phyloP scores from a whole-genome alignment of 2,797 vertebrate genomes.

The Neosilurus hyrtlii region DNA sequence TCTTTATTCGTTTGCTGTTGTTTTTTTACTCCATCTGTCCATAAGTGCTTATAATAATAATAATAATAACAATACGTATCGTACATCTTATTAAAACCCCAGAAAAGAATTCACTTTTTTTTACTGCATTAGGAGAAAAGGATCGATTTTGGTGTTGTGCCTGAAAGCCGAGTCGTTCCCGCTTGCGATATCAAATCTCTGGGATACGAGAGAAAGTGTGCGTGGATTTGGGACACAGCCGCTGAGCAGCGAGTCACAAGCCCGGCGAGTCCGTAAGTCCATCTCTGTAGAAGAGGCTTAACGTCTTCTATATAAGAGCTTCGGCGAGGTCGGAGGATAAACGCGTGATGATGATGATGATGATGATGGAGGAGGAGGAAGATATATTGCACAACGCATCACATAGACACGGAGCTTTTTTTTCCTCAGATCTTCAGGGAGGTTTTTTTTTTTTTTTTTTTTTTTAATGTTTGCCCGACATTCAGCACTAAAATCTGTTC shows the following conservation, averaged over 20 bases:
- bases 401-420: conserved; percentile 59
- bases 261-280: background rate
- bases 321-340: conserved; percentile 68
- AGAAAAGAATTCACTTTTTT: conserved; percentile 64
- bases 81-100: conserved; percentile 68
- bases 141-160: conserved; percentile 79
- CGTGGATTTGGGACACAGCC: conserved; percentile 18
- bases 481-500: conserved; percentile 39
- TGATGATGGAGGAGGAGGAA: background rate
- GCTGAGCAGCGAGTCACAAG: conserved; percentile 56
- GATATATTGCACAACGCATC: conserved; percentile 74
- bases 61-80: background rate
- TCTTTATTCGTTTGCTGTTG: conserved; percentile 50
- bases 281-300: conserved; percentile 6
- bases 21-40: conserved; percentile 64
- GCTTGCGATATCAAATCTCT: conserved; percentile 34
- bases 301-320: conserved; percentile 43
- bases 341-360: conserved; percentile 63
- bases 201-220: conserved; percentile 13
- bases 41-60: conserved; percentile 72
- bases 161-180: conserved; percentile 66
- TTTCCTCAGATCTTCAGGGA: conserved; percentile 32
- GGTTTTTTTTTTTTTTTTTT: too few species aligned
- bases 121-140: conserved; percentile 80
- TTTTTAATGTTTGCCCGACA: background rate